Base-by-base conservation (phyloP, 2,888 invertebrate species). In the Slavum lentiscoides region DNA sequence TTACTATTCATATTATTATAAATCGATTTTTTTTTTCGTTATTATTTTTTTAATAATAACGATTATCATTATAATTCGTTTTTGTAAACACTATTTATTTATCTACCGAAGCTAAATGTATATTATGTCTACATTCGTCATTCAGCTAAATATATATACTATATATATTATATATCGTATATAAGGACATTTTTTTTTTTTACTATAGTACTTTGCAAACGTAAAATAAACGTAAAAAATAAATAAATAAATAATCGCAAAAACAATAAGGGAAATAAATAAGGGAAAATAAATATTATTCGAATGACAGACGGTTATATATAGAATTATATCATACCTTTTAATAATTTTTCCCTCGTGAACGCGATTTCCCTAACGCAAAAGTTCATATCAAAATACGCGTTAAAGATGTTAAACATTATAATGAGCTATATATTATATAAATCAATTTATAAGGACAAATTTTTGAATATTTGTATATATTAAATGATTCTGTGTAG, bases 121-220 rank as follows among this genome's bases (percentile, higher is more conserved):
- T 49, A 11, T 7, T 39, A 7, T 13, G 49, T 49, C 49, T 11
- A 49, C 7, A 9, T 49, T 49, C 15, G 3, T 11, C 49, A 30
- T 30, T 30, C 30, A 30, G 30, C 13, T 11, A 49, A 49, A 49
- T 49, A 49, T 49, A 11, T 49, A 11, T 49, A 49, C 8, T 7
- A 49, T 11, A 49, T 11, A n/a, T n/a, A n/a, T n/a, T n/a, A n/a
- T n/a, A 30, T 2, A 30, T 30, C 30, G 30, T 30, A 30, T 30
- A 30, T 30, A 30, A 30, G 30, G 30, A 30, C 30, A 30, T 30
- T 30, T 30, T 30, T 1, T 30, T 30, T 30, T 49, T 13, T 13
- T 49, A 49, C 49, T 13, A 49, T 13, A 96, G 19, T 37, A 62
- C 37, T 37, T 49, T 21, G 37, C 64, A 72, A 67, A 77, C 55